phyloP scores from a whole-genome alignment of 64 coral and sea anemone species.

The Porites lutea region DNA sequence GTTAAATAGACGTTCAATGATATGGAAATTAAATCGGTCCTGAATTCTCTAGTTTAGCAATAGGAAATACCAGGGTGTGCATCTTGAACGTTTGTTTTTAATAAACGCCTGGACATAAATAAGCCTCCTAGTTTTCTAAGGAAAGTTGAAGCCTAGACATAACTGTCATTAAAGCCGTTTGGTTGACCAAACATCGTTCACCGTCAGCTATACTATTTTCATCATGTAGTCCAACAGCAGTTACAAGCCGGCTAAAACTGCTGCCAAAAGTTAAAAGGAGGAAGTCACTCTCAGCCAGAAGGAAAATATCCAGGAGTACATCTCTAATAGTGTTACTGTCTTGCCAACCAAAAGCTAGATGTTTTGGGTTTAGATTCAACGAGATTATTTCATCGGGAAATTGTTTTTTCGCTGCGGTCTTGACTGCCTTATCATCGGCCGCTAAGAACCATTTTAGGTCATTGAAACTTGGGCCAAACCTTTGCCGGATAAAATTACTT shows the following conservation, averaged over 20 bases:
- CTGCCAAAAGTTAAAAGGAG: conserved; percentile 2
- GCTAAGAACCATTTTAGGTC: conserved; percentile 48
- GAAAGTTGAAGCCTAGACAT: background rate
- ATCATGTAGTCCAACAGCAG: background rate
- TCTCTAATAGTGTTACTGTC: background rate
- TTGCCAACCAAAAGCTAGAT: background rate
- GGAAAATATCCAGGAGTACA: conserved; percentile 22
- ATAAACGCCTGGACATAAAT: too few species aligned
- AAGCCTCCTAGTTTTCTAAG: background rate
- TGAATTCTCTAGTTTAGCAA: too few species aligned
- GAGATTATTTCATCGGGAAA: background rate
- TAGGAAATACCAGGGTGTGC: too few species aligned
- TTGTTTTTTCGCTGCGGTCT: background rate
- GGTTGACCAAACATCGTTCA: conserved; percentile 16
- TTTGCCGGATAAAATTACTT: background rate
- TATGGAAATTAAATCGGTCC: too few species aligned
- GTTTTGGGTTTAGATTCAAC: background rate
- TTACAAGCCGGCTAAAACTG: conserved; percentile 7
- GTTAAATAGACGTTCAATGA: too few species aligned
- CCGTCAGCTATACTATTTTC: conserved; percentile 19
- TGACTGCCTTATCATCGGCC: background rate
- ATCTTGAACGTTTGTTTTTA: too few species aligned
- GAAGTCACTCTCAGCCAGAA: conserved; percentile 33
- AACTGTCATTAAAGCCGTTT: background rate
- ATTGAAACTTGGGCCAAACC: background rate